These are phyloP conservation scores for Actenoides hombroni DNA, from an alignment of 2,113 vertebrate genomes.

Conservation along the genomic window DNA sequence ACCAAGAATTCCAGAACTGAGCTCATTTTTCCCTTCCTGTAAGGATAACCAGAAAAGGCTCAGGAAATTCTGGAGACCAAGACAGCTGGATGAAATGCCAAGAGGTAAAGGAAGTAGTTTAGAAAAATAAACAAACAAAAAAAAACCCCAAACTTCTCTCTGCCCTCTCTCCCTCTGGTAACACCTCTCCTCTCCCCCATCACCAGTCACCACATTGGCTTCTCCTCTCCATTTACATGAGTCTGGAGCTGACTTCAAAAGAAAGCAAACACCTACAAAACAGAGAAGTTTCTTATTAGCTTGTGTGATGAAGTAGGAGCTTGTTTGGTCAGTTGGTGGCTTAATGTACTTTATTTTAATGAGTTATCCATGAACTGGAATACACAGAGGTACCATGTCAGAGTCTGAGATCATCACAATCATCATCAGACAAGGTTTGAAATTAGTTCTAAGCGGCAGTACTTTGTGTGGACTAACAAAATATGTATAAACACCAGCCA, in stretches of 20 bases:
- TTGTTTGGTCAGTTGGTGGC: not conserved
- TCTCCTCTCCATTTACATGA: constrained; percentile 6
- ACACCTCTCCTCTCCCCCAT: not conserved
- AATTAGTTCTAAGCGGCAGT: not conserved
- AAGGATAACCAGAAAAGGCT: not conserved
- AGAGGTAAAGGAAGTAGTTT: not conserved
- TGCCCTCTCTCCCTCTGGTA: not conserved
- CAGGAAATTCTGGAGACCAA: not conserved
- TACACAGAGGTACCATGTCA: not conserved
- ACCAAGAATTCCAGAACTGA: not conserved
- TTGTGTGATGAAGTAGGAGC: constrained; percentile 18
- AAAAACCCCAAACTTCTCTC: not conserved
- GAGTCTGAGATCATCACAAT: not conserved
- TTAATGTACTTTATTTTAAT: constrained; percentile 27
- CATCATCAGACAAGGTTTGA: not conserved
- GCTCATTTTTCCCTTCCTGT: not conserved
- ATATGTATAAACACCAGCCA: not conserved
- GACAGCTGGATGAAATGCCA: not conserved
- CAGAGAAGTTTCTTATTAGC: not conserved
- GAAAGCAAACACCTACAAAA: not conserved
- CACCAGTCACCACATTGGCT: not conserved
- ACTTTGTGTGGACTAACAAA: not conserved
- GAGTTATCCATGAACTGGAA: not conserved
- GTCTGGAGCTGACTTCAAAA: not conserved
- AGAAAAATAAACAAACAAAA: not conserved